A percentile compares a stretch with the other conserved stretches of the same genome.
These are phyloP conservation scores for Sphaerodactylus townsendi DNA, from an alignment of 2,113 vertebrate species.

Conservation along the genomic window DNA sequence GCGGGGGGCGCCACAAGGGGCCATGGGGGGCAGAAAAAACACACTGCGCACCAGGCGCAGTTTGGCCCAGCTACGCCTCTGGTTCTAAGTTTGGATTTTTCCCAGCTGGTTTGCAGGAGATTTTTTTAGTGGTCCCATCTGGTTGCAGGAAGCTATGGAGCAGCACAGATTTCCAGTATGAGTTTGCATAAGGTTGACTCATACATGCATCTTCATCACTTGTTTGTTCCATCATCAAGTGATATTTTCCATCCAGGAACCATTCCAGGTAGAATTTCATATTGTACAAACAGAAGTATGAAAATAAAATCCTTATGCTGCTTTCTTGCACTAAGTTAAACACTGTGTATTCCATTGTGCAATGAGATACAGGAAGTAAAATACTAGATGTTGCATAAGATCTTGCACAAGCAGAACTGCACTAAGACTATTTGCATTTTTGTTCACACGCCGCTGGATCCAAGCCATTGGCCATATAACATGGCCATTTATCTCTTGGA, in stretches of 20 bases:
- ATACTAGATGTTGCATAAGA: too few species aligned
- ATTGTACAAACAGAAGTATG: constrained; percentile 1
- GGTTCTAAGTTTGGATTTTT: background rate
- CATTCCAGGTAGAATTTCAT: background rate
- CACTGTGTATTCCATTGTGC: constrained; percentile 11
- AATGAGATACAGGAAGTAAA: too few species aligned
- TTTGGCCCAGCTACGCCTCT: too few species aligned
- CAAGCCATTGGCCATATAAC: background rate
- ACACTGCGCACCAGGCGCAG: too few species aligned
- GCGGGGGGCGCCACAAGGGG: too few species aligned
- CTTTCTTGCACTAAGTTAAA: background rate
- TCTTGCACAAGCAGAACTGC: too few species aligned
- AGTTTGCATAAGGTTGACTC: background rate
- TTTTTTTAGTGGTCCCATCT: background rate
- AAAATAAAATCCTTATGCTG: too few species aligned
- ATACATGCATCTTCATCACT: background rate
- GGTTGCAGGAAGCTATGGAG: too few species aligned
- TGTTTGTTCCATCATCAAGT: background rate
- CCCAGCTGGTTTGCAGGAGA: background rate
- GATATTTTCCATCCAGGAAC: background rate
- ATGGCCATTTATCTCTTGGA: background rate
- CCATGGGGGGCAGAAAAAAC: too few species aligned
- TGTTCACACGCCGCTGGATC: background rate
- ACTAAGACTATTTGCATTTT: too few species aligned
- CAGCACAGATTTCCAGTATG: background rate